phyloP scores from a whole-genome alignment of 1,140 invertebrate species.

The Caenorhabditis remanei region DNA sequence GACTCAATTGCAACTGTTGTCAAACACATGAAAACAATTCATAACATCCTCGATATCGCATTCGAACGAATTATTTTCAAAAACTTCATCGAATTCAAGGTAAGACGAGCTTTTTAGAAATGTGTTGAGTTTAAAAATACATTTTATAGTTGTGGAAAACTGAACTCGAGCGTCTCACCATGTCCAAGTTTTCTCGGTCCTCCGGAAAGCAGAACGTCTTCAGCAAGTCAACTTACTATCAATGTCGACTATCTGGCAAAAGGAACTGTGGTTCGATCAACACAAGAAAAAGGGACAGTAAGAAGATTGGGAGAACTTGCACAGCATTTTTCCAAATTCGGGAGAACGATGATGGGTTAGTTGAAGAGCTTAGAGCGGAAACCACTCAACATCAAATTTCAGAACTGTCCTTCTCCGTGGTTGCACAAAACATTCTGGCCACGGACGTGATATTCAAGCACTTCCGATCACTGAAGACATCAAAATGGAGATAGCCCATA shows the following conservation, averaged over 20 bases:
- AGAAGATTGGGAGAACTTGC: conserved; percentile 19
- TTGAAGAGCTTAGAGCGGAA: background rate
- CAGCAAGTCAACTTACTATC: conserved; percentile 35
- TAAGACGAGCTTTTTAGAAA: background rate
- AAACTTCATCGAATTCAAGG: background rate
- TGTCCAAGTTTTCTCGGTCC: background rate
- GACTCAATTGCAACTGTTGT: background rate
- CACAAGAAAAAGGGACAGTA: background rate
- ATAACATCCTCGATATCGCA: background rate
- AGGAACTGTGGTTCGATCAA: background rate
- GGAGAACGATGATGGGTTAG: conserved; percentile 32
- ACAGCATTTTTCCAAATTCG: conserved; percentile 30
- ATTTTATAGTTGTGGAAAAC: conserved; percentile 2
- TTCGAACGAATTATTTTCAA: conserved; percentile 2
- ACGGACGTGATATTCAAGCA: background rate
- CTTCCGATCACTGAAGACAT: conserved; percentile 4
- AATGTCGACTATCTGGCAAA: background rate
- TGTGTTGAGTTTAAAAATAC: too few relatives aligned
- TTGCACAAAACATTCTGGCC: conserved; percentile 11
- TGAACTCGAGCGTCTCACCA: conserved; percentile 4
- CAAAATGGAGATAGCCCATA: conserved; percentile 2
- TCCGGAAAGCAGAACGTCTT: conserved; percentile 2
- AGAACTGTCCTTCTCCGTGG: conserved; percentile 19
- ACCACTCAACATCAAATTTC: background rate
- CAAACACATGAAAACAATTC: background rate